A percentile compares a stretch with the other conserved stretches of the same genome.
These are phyloP conservation scores for Dryobates pubescens DNA, from an alignment of 2,797 vertebrate species.

Conservation along the genomic window DNA sequence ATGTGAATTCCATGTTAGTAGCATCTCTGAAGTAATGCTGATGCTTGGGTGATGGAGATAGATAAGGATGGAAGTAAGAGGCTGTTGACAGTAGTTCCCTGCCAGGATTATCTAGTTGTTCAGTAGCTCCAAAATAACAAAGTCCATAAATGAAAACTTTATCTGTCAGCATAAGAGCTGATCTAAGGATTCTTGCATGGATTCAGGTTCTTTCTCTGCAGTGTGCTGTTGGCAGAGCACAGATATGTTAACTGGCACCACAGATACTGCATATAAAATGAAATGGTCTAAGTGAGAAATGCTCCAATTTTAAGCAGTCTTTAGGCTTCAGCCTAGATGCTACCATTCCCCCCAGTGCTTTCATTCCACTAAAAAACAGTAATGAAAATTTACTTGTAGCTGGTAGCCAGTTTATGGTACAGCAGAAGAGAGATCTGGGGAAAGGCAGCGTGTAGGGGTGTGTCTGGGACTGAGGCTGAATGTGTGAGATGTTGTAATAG, in stretches of 20 bases:
- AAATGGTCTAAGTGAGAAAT: too few relatives aligned
- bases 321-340: not conserved
- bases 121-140: not conserved
- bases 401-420: not conserved
- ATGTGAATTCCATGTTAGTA: accelerated
- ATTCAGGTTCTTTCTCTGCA: not conserved
- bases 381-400: not conserved
- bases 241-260: too few relatives aligned
- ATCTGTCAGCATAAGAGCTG: not conserved
- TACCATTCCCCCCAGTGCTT: not conserved
- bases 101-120: accelerated
- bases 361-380: not conserved
- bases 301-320: not conserved
- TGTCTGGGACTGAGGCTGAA: not conserved
- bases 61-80: not conserved
- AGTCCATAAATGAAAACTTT: not conserved
- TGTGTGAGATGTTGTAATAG: not conserved
- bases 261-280: too few relatives aligned
- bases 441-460: not conserved
- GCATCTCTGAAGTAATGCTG: not conserved
- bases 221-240: too few relatives aligned
- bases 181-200: not conserved
- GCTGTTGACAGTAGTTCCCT: not conserved
- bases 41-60: not conserved
- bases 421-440: not conserved